Evolutionary conservation across 2,888 invertebrate species (phyloP), one percentile per base, ranked within the genome.

Genomic region (Rhogogaster chlorosoma): DNA sequence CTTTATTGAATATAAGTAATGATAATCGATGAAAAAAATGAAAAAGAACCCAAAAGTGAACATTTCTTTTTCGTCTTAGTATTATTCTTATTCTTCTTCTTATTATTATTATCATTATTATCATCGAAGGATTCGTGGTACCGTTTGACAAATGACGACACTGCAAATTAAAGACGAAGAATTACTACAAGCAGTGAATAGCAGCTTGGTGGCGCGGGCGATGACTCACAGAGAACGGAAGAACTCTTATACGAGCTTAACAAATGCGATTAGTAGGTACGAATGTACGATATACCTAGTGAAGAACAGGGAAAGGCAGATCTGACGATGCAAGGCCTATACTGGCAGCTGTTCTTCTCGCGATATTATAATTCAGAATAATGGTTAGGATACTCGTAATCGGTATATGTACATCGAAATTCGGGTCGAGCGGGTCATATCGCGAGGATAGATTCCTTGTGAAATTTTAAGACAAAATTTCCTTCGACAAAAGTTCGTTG

Each of bases 171-270:
- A 61, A 61, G 61, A 26, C 70, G 70, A 70, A n/a, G n/a, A n/a
- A n/a, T n/a, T 38, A 36, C 70, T 36, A n/a, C 36, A 6, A 6
- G 9, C 9, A 32, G 70, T 32, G 36, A 15, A 32, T 70, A 32
- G 32, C 7, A 67, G 2, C 61, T 2, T 26, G 12, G 67, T 26
- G 5, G 12, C 10, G 26, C 12, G 12, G 22, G 42, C 22, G 71
- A 12, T 73, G 73, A 73, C 73, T 73, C 73, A 38, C 38, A 26
- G n/a, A 42, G 42, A 73, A 42, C 42, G 73, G 73, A 73, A 73
- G 38, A 73, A 42, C 38, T 73, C 42, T 3, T 73, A 73, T 73
- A 73, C 38, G 15, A 73, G 73, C 73, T 73, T 42, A 73, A 73
- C 73, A 42, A 38, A 73, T 73, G 42, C 22, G 73, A 73, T 73